These are phyloP conservation scores for Hyaena hyaena DNA, from an alignment of 2,113 vertebrate genomes.

Conservation along the genomic window DNA sequence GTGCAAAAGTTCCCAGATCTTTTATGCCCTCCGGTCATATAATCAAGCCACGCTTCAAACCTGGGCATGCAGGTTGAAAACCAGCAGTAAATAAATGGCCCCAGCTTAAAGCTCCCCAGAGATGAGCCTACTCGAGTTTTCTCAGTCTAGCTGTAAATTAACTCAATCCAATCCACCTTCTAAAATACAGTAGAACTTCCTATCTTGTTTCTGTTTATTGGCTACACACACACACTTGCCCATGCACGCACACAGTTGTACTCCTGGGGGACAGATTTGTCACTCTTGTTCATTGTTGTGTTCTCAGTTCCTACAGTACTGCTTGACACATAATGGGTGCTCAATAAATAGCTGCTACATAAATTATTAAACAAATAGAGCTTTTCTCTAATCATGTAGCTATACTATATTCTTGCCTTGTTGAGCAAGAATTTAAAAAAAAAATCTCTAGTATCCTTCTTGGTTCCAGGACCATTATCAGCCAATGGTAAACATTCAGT, in stretches of 20 bases:
- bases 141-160: background rate
- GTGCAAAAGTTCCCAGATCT: background rate
- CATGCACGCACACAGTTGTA: background rate
- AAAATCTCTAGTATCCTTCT: background rate
- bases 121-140: background rate
- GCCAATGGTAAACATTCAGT: background rate
- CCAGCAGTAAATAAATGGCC: background rate
- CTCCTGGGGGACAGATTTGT: background rate
- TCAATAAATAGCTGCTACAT: background rate
- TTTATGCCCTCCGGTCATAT: background rate
- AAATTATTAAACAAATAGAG: background rate
- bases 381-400: background rate
- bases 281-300: background rate
- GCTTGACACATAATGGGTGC: background rate
- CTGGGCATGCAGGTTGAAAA: background rate
- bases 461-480: background rate
- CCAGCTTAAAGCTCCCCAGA: background rate
- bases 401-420: background rate
- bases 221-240: background rate
- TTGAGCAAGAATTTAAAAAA: background rate
- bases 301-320: background rate
- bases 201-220: background rate
- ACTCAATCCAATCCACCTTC: background rate
- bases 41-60: background rate
- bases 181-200: background rate